Evolutionary conservation across 1,140 invertebrate genomes (phyloP).

Genomic region (Micrasema longulum): DNA sequence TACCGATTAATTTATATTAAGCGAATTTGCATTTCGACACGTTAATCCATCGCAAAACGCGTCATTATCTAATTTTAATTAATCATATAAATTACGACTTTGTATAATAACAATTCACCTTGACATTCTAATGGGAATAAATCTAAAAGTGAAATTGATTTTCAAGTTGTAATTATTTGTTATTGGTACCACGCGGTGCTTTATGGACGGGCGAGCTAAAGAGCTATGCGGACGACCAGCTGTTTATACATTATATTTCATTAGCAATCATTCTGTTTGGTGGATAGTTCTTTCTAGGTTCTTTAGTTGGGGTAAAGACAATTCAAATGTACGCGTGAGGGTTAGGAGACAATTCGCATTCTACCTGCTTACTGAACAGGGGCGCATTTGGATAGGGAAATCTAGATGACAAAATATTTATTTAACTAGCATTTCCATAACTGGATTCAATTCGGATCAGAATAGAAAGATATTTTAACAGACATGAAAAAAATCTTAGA

Average conservation of each 20-base stretch:
- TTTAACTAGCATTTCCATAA: no score
- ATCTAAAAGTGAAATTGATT: slow-evolving; percentile 4
- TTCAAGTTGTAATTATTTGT: no score
- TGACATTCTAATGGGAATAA: slow-evolving; percentile 22
- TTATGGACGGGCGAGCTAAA: no score
- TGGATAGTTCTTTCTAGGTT: slow-evolving; percentile 30
- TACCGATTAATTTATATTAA: no score
- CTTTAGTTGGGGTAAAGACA: slow-evolving; percentile 23
- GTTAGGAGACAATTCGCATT: slow-evolving; percentile 12
- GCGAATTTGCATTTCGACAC: no score
- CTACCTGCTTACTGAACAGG: slow-evolving; percentile 24
- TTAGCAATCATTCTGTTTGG: slow-evolving; percentile 53
- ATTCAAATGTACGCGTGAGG: slow-evolving; percentile 21
- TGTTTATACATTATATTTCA: slow-evolving; percentile 46
- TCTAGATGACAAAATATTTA: no score
- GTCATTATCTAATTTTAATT: no score
- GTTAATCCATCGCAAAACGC: no score
- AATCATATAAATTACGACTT: slow-evolving; percentile 12
- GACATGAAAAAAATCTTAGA: no score
- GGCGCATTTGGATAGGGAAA: neutral
- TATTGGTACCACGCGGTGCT: no score
- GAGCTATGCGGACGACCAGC: slow-evolving; percentile 34
- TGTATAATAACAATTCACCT: slow-evolving; percentile 7
- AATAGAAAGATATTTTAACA: no score
- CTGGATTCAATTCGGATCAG: no score